These are phyloP conservation scores for Mus minutoides DNA, from an alignment of 2,797 vertebrate genomes.

Conservation along the genomic window DNA sequence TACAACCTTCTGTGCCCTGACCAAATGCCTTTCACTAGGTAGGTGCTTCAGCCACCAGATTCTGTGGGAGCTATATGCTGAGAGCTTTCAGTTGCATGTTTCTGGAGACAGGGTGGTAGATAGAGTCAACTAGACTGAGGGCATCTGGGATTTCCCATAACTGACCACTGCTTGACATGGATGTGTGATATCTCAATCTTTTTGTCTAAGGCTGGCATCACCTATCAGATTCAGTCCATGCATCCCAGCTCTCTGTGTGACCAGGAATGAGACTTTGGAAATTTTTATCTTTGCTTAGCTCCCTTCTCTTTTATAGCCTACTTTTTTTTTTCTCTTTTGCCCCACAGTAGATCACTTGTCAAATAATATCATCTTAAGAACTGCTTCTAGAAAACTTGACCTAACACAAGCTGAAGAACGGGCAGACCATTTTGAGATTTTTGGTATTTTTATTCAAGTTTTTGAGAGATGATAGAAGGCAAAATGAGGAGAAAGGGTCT, in stretches of 20 bases:
- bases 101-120: not conserved
- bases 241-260: not conserved
- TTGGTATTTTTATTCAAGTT: slow-evolving; percentile 35
- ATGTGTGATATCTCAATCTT: not conserved
- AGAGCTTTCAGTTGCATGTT: not conserved
- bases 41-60: not conserved
- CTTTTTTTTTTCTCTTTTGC: not conserved
- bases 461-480: not conserved
- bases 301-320: not conserved
- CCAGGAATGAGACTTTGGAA: not conserved
- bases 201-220: not conserved
- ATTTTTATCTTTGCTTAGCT: not conserved
- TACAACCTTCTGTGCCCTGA: not conserved
- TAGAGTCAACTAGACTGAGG: not conserved
- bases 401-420: not conserved
- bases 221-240: not conserved
- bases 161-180: not conserved
- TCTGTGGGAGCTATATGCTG: not conserved
- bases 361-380: not conserved
- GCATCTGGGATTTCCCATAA: not conserved
- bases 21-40: not conserved
- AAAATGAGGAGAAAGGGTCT: not conserved
- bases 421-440: not conserved
- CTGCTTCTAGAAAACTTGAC: not conserved
- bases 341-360: not conserved